Evolutionary conservation across 2,113 vertebrate genomes (phyloP).

Genomic region (Gadus chalcogrammus): DNA sequence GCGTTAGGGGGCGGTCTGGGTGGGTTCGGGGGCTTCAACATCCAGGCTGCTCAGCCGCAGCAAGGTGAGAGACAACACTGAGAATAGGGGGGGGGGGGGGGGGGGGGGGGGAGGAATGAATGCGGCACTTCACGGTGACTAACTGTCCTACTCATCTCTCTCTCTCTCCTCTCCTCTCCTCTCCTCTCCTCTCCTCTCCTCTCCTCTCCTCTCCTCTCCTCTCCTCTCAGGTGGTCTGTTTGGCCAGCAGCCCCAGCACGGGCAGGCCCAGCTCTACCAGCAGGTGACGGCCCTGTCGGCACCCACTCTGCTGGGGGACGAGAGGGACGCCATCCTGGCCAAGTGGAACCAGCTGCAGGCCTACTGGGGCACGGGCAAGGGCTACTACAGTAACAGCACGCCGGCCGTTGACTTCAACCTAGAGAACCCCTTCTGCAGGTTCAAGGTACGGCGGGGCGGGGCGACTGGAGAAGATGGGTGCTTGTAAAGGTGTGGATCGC

Average conservation of each 20-base stretch:
- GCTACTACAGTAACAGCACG: conserved; percentile 89
- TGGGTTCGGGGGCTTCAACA: conserved; percentile 88
- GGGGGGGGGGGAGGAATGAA: no score
- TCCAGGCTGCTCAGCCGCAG: conserved; percentile 78
- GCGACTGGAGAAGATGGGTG: no score
- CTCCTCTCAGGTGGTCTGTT: conserved; percentile 79
- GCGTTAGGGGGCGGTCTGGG: conserved; percentile 74
- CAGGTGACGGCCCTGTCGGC: conserved; percentile 93
- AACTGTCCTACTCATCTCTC: no score
- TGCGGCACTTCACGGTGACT: no score
- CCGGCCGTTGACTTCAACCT: conserved; percentile 91
- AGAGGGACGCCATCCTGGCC: conserved; percentile 92
- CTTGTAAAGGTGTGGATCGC: no score
- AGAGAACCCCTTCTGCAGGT: conserved; percentile 96
- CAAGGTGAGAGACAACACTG: conserved; percentile 54
- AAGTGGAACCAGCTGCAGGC: conserved; percentile 99
- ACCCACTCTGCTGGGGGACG: conserved; percentile 87
- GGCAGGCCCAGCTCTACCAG: conserved; percentile 87
- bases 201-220: not conserved
- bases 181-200: not conserved
- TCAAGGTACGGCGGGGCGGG: conserved; percentile 79
- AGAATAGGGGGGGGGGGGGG: not conserved
- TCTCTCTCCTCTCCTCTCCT: no score
- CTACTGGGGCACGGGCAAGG: conserved; percentile 97
- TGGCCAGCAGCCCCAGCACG: conserved; percentile 76